Evolutionary conservation across 2,113 vertebrate species (phyloP), one percentile per base, ranked within the genome.

Genomic region (Potamarius usumacintae): DNA sequence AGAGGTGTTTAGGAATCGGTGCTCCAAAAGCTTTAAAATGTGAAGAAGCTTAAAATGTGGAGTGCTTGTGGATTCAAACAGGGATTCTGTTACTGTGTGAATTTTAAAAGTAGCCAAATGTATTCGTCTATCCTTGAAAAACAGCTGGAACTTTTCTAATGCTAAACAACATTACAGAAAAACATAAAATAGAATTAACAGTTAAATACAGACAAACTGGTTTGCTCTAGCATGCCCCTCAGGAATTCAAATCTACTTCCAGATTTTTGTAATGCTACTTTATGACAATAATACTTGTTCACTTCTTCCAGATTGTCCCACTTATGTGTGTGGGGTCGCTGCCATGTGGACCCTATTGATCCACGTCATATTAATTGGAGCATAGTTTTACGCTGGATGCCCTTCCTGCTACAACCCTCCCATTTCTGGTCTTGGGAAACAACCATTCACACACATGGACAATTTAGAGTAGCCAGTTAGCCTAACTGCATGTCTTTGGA

Each of bases 41-140:
- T 65, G 10, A 27, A 27, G 27, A 5, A 58, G 22, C 52, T 57
- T 71, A 58, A 30, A 72, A n/a, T 53, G 42, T 83, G 58, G 27
- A 69, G 25, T 42, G 34, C 34, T 42, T 42, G 34, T 42, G 34
- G 34, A 30, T 27, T 58, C 53, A 80, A 80, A 58, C n/a, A 82
- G 62, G 7, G 15, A 67, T 65, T 18, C 42, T 67, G 42, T n/a
- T 52, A 8, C 18, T 30, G 25, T 27, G 25, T 9, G 58, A 67
- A 50, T 27, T 12, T 9, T 67, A n/a, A 69, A 52, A 83, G 8
- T 69, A 42, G 34, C 12, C 48, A 53, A 53, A 8, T 82, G 20
- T 48, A n/a, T 63, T 50, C 14, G 42, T 84, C 27, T 67, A 15
- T 74, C 52, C 27, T 22, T 84, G 52, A 84, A 58, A 84, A 74